These are phyloP conservation scores for Smutsia temminckii DNA, from an alignment of 2,797 vertebrate genomes.

Conservation along the genomic window DNA sequence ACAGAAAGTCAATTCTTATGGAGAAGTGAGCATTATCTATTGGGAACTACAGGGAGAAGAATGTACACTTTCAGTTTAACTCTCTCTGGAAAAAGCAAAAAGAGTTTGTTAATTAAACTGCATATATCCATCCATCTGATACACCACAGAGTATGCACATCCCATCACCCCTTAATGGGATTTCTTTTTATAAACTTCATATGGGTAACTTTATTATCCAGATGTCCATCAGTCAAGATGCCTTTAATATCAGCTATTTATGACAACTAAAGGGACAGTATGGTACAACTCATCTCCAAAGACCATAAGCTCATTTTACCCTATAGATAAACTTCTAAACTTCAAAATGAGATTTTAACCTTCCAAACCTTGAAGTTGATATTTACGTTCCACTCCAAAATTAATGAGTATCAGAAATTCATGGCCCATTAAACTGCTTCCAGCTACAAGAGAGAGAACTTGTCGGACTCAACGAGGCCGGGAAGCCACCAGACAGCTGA, in stretches of 20 bases:
- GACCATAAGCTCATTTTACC: background rate
- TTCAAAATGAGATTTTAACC: background rate
- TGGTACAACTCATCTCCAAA: constrained; percentile 32
- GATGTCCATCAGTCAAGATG: constrained; percentile 16
- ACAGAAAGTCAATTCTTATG: background rate
- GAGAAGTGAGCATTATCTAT: background rate
- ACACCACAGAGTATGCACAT: background rate
- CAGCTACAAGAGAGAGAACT: background rate
- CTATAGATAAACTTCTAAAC: background rate
- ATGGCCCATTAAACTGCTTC: background rate
- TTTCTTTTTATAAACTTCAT: constrained; percentile 7
- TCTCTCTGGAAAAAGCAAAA: background rate
- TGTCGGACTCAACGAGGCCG: background rate
- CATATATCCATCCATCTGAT: background rate
- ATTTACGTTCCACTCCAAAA: constrained; percentile 23
- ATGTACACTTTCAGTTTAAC: background rate
- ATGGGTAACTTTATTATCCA: background rate
- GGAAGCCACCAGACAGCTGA: background rate
- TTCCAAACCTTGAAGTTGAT: background rate
- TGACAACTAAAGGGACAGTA: background rate
- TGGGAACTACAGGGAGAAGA: background rate
- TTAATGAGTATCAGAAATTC: constrained; percentile 24
- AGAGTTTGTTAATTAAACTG: background rate
- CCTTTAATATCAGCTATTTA: constrained; percentile 5
- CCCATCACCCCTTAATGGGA: background rate